Evolutionary conservation across 2,888 invertebrate species (phyloP).

Genomic region (Lepeophtheirus nordmannii): DNA sequence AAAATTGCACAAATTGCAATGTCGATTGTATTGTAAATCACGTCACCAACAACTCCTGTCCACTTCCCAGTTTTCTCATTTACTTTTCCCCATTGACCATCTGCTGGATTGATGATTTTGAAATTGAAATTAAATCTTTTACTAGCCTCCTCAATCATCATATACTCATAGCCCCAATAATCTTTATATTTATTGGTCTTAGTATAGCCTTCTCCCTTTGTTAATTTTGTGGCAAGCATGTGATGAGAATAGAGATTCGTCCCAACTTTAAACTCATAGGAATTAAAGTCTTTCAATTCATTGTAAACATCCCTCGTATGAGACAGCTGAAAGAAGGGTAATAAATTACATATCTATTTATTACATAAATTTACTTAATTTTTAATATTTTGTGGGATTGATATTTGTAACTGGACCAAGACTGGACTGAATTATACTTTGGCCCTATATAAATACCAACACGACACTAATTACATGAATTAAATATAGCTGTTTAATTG

Average conservation of each 20-base stretch:
- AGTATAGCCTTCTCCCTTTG: neutral
- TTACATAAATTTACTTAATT: too few relatives aligned
- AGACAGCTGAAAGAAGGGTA: neutral
- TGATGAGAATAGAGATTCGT: slow-evolving; percentile 13
- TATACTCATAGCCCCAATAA: slow-evolving; percentile 13
- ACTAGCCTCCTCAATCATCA: neutral
- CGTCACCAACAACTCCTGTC: slow-evolving; percentile 15
- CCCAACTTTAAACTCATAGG: neutral
- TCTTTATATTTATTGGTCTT: neutral
- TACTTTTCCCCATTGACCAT: slow-evolving; percentile 21
- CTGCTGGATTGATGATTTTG: slow-evolving; percentile 1
- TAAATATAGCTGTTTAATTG: too few relatives aligned
- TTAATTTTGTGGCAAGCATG: neutral
- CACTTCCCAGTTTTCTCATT: slow-evolving; percentile 14
- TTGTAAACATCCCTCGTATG: neutral
- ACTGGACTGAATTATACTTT: too few relatives aligned
- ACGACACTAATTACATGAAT: too few relatives aligned
- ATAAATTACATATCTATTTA: too few relatives aligned
- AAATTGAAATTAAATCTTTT: neutral
- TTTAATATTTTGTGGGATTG: too few relatives aligned
- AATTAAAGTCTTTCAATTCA: neutral
- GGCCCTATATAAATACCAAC: too few relatives aligned
- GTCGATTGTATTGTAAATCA: neutral
- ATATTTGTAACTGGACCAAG: too few relatives aligned
- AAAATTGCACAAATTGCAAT: slow-evolving; percentile 13